Evolutionary conservation across 2,113 vertebrate species (phyloP).

Genomic region (Archocentrus centrarchus): DNA sequence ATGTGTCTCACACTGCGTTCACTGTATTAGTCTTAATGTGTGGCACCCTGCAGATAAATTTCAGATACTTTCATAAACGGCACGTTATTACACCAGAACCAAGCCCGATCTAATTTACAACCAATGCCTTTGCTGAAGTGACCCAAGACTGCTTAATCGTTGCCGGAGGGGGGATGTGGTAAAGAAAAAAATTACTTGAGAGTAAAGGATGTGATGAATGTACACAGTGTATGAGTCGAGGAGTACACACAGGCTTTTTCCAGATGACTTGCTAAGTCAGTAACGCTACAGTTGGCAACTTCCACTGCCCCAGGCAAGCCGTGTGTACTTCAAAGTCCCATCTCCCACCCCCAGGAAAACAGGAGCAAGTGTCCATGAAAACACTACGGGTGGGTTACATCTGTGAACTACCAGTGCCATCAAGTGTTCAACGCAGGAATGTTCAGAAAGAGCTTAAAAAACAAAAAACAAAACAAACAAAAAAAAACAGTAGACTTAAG

Average conservation of each 20-base stretch:
- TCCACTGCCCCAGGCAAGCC: conserved; percentile 75
- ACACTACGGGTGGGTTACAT: conserved; percentile 48
- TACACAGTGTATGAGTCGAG: conserved; percentile 52
- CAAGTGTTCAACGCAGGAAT: conserved; percentile 57
- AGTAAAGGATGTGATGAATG: conserved; percentile 60
- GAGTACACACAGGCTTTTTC: conserved; percentile 51
- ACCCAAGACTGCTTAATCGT: conserved; percentile 39
- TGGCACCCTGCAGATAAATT: conserved; percentile 35
- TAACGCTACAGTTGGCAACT: conserved; percentile 71
- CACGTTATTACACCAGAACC: conserved; percentile 20
- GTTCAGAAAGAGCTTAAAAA: background rate
- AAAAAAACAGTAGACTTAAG: conserved; percentile 1
- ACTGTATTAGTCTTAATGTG: conserved; percentile 44
- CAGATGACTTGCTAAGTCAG: conserved; percentile 64
- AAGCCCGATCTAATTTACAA: conserved; percentile 39
- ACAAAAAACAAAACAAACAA: background rate
- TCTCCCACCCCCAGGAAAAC: conserved; percentile 51
- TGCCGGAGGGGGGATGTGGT: conserved; percentile 21
- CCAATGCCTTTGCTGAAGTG: conserved; percentile 2
- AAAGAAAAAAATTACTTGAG: conserved; percentile 23
- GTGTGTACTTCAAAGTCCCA: conserved; percentile 68
- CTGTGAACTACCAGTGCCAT: conserved; percentile 68
- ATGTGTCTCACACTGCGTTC: conserved; percentile 57
- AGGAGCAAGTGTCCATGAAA: conserved; percentile 58
- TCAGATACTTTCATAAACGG: conserved; percentile 42